These are phyloP conservation scores for Mustelus asterias DNA, from an alignment of 2,113 vertebrate species.

Conservation along the genomic window DNA sequence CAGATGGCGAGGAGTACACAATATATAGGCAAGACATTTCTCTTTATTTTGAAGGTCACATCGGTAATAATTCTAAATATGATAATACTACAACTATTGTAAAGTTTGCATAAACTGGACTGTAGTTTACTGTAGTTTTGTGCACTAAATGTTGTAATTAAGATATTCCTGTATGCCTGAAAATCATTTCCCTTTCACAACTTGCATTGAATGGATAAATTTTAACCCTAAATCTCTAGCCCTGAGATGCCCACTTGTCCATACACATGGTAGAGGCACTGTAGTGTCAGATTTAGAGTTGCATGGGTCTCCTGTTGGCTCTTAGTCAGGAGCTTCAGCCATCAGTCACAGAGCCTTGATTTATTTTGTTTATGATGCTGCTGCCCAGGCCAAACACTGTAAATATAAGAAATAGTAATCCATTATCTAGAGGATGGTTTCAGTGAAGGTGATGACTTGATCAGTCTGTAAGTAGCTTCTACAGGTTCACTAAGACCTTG, in stretches of 20 bases:
- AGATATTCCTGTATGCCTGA: neutral
- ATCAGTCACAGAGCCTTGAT: neutral
- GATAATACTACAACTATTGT: neutral
- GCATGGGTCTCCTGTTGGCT: neutral
- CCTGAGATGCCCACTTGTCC: neutral
- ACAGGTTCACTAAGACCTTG: neutral
- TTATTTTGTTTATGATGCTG: no score
- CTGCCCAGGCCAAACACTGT: neutral
- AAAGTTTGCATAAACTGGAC: neutral
- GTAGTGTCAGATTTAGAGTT: neutral
- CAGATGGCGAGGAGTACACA: conserved; percentile 83
- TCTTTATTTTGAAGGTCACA: neutral
- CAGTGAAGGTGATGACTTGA: neutral
- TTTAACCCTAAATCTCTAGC: neutral
- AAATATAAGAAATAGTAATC: neutral
- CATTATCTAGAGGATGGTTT: neutral
- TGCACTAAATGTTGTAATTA: neutral
- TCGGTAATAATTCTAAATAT: conserved; percentile 25
- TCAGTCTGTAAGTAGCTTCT: neutral
- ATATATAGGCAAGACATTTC: conserved; percentile 72
- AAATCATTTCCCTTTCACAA: neutral
- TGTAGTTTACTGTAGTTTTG: neutral
- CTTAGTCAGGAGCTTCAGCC: neutral
- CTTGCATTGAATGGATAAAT: neutral
- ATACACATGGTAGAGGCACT: neutral